These are phyloP conservation scores for Drosophila arizonae DNA, from an alignment of 1,140 invertebrate genomes.

Conservation along the genomic window DNA sequence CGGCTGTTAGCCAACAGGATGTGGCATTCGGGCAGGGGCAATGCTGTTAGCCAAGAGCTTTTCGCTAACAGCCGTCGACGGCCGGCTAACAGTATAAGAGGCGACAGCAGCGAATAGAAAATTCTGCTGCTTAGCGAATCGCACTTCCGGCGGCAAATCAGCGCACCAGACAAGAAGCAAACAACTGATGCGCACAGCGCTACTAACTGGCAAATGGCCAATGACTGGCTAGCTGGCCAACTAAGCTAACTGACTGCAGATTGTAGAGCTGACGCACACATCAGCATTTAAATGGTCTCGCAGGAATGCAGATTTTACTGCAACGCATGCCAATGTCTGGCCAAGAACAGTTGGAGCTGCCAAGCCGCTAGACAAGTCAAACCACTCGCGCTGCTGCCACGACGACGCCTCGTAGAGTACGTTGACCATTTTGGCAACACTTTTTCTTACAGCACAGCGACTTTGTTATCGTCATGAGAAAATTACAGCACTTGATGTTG, in stretches of 20 bases:
- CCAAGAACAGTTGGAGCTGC: constrained; percentile 38
- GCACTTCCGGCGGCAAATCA: constrained; percentile 78
- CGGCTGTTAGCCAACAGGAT: constrained; percentile 45
- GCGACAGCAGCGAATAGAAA: constrained; percentile 21
- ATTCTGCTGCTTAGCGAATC: constrained; percentile 25
- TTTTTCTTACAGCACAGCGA: constrained; percentile 34
- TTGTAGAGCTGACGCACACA: constrained; percentile 40
- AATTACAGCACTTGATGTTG: constrained; percentile 69
- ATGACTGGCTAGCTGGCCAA: constrained; percentile 14
- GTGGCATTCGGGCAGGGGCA: constrained; percentile 47
- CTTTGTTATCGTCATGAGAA: constrained; percentile 58
- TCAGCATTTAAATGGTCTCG: constrained; percentile 66
- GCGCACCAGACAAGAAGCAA: constrained; percentile 62
- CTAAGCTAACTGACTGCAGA: constrained; percentile 27
- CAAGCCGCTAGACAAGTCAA: constrained; percentile 61
- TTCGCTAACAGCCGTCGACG: constrained; percentile 29
- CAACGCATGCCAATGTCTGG: constrained; percentile 59
- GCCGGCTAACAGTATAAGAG: constrained; percentile 48
- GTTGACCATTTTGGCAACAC: constrained; percentile 72
- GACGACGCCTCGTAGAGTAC: constrained; percentile 46
- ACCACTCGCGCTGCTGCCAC: constrained; percentile 44
- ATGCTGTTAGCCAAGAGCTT: constrained; percentile 46
- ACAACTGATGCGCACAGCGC: constrained; percentile 64
- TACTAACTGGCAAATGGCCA: constrained; percentile 15
- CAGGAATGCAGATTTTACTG: constrained; percentile 76